phyloP scores from a whole-genome alignment of 2,888 invertebrate genomes.

The Lasioglossum pauxillum region DNA sequence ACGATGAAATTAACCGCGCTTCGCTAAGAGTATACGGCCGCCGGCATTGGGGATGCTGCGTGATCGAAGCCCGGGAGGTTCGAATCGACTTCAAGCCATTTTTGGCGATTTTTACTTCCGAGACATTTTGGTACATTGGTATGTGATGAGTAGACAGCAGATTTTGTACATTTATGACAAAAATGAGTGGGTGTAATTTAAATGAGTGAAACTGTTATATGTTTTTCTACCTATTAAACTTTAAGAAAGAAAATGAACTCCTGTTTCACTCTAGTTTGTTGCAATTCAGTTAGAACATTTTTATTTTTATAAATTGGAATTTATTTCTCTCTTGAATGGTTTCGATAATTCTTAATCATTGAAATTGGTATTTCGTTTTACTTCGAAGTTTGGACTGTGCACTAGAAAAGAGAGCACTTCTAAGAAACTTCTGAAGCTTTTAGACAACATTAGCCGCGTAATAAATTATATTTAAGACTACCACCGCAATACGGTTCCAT shows the following conservation, averaged over 20 bases:
- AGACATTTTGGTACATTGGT: neutral
- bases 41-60: neutral
- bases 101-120: neutral
- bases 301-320: neutral
- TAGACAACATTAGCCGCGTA: neutral
- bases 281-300: no score
- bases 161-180: neutral
- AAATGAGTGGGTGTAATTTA: no score
- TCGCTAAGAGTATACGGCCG: neutral
- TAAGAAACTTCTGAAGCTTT: neutral
- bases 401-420: neutral
- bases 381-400: neutral
- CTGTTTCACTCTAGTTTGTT: no score
- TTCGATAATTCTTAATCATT: no score
- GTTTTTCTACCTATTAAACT: no score
- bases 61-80: neutral
- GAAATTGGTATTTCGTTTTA: neutral
- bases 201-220: no score
- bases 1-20: constrained; percentile 51
- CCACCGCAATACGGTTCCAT: neutral
- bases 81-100: neutral
- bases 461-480: neutral
- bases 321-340: neutral
- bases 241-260: no score
- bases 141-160: neutral